Base-by-base conservation (phyloP, 64 coral and sea anemone genomes). In the Orbicella faveolata region DNA sequence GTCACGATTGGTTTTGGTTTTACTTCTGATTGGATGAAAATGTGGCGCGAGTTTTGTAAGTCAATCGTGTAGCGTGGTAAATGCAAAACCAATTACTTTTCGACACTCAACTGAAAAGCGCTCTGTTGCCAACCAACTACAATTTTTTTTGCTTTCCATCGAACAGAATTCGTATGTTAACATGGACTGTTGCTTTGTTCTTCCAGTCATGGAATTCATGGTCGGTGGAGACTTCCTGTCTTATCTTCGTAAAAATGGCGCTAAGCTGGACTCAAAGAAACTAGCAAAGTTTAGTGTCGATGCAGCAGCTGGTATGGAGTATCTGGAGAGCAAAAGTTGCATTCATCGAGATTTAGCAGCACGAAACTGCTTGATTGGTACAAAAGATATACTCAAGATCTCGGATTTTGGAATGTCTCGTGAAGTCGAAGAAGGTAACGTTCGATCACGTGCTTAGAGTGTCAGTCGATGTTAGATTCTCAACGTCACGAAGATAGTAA, bases 371-470 rank as follows among this genome's bases (percentile, higher is more conserved):
- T 57, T 98, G 61, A 90, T 98, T 73, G 90, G 93, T n/a, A 80
- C 88, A 25, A 66, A 75, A 12, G 93, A 98, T 36, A 41, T 83
- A 13, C 83, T 98, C n/a, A 98, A 98, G 64, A 98, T 98, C 75
- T 98, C 96, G 2, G 96, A 98, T 76, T 98, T 98, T 90, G 96
- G 96, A 61, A 98, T 98, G 96, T 98, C 96, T 7, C 88, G 96
- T 59, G 93, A 94, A 77, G 90, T 94, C 2, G 94, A 96, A 34
- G 94, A 96, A 93, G 93, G 96, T 98, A 63, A 80, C 19, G 52
- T 35, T 30, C 19, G 2, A 11, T 1, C 25, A 36, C 59, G 20
- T 26, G 21, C 30, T 48, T 6, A 48, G 11, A 26, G n/a, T 25
- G 21, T 33, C 7, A 70, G 9, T 70, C 44, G 4, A 48, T 48